phyloP scores from a whole-genome alignment of 2,888 invertebrate species.

The Oscheius sp. region DNA sequence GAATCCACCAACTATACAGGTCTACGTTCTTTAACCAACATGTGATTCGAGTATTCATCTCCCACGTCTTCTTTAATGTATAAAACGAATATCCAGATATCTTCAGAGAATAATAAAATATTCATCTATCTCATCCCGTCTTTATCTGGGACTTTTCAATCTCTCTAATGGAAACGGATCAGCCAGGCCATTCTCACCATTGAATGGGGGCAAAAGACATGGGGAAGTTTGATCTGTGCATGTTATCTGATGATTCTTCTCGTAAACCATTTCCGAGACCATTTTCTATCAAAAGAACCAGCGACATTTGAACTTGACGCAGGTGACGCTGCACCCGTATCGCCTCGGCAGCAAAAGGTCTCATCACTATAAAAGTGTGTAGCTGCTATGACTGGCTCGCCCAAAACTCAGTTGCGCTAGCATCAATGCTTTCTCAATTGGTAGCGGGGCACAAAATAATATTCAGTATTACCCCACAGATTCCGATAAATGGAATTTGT shows the following conservation, averaged over 20 bases:
- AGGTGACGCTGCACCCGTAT: background rate
- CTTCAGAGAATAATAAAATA: background rate
- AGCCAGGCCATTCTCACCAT: no score
- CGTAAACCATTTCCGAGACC: background rate
- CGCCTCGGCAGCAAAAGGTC: background rate
- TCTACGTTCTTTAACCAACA: conserved; percentile 9
- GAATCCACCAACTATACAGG: conserved; percentile 18
- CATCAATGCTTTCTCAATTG: background rate
- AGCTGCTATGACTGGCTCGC: background rate
- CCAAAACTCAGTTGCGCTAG: conserved; percentile 10
- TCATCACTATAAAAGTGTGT: background rate
- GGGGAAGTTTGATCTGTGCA: no score
- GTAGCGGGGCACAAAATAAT: conserved; percentile 18
- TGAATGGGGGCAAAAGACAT: no score
- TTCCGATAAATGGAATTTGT: background rate
- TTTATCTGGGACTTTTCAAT: background rate
- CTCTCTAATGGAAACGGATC: no score
- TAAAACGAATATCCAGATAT: background rate
- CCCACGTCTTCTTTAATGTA: conserved; percentile 20
- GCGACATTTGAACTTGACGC: background rate
- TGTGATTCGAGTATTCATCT: conserved; percentile 2
- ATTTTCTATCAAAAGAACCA: background rate
- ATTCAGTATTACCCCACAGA: conserved; percentile 15
- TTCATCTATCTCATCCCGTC: background rate
- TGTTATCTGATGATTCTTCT: no score